phyloP scores from a whole-genome alignment of 2,797 vertebrate species.

The Sus cebifrons region DNA sequence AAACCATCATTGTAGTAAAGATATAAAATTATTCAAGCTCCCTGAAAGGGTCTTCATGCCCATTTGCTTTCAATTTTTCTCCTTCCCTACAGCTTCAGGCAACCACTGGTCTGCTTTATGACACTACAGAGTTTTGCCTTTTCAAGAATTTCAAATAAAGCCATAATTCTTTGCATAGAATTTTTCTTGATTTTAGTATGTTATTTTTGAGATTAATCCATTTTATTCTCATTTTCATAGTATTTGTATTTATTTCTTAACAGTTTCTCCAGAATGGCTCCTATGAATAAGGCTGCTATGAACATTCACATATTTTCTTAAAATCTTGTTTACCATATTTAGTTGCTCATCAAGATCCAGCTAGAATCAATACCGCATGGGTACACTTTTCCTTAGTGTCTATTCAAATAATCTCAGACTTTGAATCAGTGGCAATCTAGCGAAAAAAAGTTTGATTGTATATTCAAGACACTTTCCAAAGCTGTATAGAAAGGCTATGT shows the following conservation, averaged over 20 bases:
- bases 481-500: background rate
- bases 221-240: background rate
- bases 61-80: background rate
- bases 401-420: background rate
- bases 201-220: background rate
- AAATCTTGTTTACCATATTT: background rate
- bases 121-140: background rate
- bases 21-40: background rate
- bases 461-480: conserved; percentile 17
- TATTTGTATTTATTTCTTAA: background rate
- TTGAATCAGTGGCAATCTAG: background rate
- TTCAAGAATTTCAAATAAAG: background rate
- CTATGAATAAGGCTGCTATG: background rate
- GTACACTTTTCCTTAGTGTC: background rate
- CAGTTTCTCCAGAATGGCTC: background rate
- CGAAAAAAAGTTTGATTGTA: conserved; percentile 1
- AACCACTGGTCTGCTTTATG: background rate
- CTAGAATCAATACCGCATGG: background rate
- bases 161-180: background rate
- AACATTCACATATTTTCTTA: background rate
- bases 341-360: background rate
- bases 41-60: background rate
- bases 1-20: background rate
- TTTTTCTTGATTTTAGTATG: background rate
- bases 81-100: background rate